Conservation (phyloP, 2,888 invertebrate species). For the Melinopterus prodromus region DNA sequence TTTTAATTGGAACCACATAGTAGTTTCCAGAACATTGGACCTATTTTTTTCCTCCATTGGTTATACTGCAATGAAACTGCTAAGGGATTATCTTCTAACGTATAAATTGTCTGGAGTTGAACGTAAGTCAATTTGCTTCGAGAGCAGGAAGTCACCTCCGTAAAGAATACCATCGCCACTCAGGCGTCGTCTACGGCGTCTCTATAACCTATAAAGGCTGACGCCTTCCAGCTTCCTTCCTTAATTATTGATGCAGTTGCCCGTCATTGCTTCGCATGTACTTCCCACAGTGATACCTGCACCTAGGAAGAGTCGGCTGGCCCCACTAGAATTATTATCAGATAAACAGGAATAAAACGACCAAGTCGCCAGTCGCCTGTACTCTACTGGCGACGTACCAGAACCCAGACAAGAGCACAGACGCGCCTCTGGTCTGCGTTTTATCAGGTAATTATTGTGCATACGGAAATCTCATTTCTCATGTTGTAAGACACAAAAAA, state of each 20-base stretch:
- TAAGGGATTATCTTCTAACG: neutral
- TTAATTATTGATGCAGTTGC: neutral
- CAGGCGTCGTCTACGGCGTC: neutral
- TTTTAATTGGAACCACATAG: no score
- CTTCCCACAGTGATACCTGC: neutral
- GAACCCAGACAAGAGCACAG: neutral
- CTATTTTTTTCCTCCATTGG: no score
- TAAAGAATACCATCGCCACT: neutral
- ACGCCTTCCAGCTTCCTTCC: neutral
- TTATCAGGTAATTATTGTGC: neutral
- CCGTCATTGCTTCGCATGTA: neutral
- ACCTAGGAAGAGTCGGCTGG: neutral
- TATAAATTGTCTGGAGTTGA: neutral
- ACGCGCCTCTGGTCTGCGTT: neutral
- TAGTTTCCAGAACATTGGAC: no score
- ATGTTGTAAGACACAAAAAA: neutral
- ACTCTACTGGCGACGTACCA: neutral
- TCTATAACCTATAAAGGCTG: neutral
- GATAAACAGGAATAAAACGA: neutral
- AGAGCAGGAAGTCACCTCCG: neutral
- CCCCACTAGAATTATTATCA: neutral
- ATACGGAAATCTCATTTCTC: neutral
- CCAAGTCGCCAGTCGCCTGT: neutral
- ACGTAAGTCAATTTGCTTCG: neutral
- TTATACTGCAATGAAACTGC: neutral